These are phyloP conservation scores for Eudasyphora cyanicolor DNA, from an alignment of 2,888 invertebrate species.

Conservation along the genomic window DNA sequence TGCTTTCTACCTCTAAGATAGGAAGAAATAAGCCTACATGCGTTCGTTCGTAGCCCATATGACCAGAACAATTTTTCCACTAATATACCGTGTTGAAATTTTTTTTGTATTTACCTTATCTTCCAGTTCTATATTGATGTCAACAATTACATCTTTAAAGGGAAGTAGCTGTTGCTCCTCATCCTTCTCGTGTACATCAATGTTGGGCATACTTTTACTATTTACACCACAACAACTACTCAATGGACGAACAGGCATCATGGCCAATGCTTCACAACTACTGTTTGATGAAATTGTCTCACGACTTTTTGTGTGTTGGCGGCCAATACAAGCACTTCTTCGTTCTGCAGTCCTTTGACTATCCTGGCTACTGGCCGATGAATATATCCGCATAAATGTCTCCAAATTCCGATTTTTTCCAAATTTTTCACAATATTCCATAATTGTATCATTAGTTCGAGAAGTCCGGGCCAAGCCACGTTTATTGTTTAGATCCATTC, in stretches of 20 bases:
- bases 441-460: slow-evolving; percentile 74
- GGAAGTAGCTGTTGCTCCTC: not conserved
- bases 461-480: slow-evolving; percentile 63
- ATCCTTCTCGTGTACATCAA: slow-evolving; percentile 31
- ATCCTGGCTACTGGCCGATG: slow-evolving; percentile 55
- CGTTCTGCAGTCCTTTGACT: slow-evolving; percentile 42
- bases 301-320: slow-evolving; percentile 25
- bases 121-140: slow-evolving; percentile 55
- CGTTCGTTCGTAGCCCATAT: no score
- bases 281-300: slow-evolving; percentile 43
- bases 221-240: not conserved
- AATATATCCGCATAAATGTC: slow-evolving; percentile 82
- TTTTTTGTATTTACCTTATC: slow-evolving; percentile 34
- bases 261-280: slow-evolving; percentile 46
- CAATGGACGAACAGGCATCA: slow-evolving; percentile 31
- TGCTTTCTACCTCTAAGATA: no score
- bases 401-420: slow-evolving; percentile 85
- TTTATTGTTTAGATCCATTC: slow-evolving; percentile 3
- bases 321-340: no score
- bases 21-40: no score
- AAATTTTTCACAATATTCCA: slow-evolving; percentile 86
- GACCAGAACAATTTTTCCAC: no score
- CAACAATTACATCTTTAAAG: slow-evolving; percentile 20
- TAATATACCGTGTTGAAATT: no score
- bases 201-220: slow-evolving; percentile 62